Conservation (phyloP, 2,888 invertebrate genomes). For the Buathra laborator region DNA sequence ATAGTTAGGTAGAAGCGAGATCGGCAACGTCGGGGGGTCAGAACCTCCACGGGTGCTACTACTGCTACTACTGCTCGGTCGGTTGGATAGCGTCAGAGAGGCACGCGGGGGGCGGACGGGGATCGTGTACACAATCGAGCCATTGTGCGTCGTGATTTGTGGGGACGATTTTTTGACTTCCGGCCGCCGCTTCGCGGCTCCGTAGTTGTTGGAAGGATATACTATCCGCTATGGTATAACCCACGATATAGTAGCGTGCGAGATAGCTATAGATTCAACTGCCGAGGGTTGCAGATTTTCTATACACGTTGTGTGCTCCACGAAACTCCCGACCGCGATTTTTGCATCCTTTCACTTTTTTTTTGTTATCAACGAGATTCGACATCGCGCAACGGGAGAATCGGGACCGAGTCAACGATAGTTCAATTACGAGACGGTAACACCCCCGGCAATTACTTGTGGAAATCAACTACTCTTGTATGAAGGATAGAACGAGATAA, state of each 20-base stretch:
- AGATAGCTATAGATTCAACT: constrained; percentile 6
- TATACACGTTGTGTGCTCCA: neutral
- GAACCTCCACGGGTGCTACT: constrained; percentile 70
- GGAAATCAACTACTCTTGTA: too few relatives aligned
- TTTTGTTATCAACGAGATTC: neutral
- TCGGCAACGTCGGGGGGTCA: constrained; percentile 73
- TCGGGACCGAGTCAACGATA: neutral
- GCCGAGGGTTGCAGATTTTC: constrained; percentile 28
- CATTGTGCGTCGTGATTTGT: constrained; percentile 84
- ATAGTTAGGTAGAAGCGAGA: constrained; percentile 63
- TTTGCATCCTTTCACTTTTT: neutral
- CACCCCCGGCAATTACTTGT: too few relatives aligned
- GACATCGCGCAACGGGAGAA: neutral
- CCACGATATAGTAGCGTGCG: constrained; percentile 3
- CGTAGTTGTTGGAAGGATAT: constrained; percentile 50
- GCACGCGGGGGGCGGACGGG: constrained; percentile 62
- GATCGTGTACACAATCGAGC: constrained; percentile 82
- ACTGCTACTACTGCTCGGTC: constrained; percentile 41
- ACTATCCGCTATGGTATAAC: constrained; percentile 10
- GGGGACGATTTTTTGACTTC: constrained; percentile 85
- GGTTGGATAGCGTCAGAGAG: constrained; percentile 46
- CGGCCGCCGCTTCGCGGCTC: constrained; percentile 66
- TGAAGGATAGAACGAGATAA: too few relatives aligned
- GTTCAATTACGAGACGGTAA: too few relatives aligned
- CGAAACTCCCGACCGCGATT: neutral